Percentiles rank a stretch among this genome's conserved stretches.
phyloP scores from a whole-genome alignment of 2,113 vertebrate genomes.

The Mesocricetus auratus region DNA sequence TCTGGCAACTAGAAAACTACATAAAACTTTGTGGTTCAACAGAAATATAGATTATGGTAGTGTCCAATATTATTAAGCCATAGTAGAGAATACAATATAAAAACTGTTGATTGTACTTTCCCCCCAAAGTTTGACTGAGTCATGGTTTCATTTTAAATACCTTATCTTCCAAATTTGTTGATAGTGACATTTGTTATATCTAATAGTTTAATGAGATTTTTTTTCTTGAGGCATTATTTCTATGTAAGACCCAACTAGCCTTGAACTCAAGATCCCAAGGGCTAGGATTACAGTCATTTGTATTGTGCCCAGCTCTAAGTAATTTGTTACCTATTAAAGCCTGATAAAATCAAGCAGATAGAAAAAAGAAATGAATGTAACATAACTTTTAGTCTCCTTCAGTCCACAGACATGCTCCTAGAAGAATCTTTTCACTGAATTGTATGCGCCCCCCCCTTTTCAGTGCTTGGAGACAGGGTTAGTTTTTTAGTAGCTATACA shows the following conservation, averaged over 20 bases:
- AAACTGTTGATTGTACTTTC: neutral
- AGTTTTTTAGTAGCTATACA: neutral
- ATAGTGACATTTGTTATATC: neutral
- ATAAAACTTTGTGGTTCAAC: neutral
- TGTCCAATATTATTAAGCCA: neutral
- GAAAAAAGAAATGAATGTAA: neutral
- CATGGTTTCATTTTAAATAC: neutral
- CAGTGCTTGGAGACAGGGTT: neutral
- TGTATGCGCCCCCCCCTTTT: neutral
- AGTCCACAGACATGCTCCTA: neutral
- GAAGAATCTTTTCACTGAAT: neutral
- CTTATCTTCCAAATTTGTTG: neutral
- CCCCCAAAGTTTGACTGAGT: neutral
- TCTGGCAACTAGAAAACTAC: neutral
- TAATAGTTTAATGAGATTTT: neutral
- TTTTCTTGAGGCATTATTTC: neutral
- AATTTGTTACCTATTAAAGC: neutral
- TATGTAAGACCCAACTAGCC: neutral
- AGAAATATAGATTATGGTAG: neutral
- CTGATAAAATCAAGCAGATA: neutral
- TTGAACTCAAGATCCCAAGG: neutral
- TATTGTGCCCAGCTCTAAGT: neutral
- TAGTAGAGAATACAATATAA: neutral
- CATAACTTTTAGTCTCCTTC: neutral
- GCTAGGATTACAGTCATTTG: neutral